Percentiles rank a stretch among this genome's conserved stretches.
Evolutionary conservation across 2,113 vertebrate species (phyloP).

Genomic region (Alaudala cheleensis): DNA sequence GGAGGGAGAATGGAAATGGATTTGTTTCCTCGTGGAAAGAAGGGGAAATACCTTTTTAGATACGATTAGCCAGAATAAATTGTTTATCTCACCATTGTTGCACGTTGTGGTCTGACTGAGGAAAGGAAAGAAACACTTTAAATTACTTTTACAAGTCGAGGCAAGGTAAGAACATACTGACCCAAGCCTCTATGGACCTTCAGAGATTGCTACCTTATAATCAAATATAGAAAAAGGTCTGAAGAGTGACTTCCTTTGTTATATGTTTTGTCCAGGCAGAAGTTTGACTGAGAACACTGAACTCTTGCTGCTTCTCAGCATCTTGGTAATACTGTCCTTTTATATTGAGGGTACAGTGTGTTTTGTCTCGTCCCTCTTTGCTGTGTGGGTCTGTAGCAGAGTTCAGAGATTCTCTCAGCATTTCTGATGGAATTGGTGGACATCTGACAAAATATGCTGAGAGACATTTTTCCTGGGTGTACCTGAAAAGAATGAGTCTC

Average conservation of each 20-base stretch:
- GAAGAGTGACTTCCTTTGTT: neutral
- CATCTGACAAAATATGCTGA: neutral
- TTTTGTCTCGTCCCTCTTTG: neutral
- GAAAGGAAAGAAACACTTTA: neutral
- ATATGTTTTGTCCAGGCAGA: neutral
- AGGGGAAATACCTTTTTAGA: neutral
- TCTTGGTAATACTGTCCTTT: neutral
- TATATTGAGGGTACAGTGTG: neutral
- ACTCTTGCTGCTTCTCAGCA: neutral
- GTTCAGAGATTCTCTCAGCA: neutral
- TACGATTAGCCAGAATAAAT: neutral
- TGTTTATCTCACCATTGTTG: neutral
- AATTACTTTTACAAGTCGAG: neutral
- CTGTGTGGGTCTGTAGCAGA: neutral
- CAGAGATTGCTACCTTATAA: neutral
- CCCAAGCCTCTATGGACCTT: neutral
- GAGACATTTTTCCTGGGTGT: neutral
- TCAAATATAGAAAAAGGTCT: neutral
- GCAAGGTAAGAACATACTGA: neutral
- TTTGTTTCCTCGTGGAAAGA: neutral
- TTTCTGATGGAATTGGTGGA: neutral
- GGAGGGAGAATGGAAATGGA: neutral
- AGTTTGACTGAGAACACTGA: neutral
- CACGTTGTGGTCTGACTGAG: neutral
- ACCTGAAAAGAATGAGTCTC: neutral